Evolutionary conservation across 2,888 invertebrate species (phyloP).

Genomic region (Pyrochroa serraticornis): DNA sequence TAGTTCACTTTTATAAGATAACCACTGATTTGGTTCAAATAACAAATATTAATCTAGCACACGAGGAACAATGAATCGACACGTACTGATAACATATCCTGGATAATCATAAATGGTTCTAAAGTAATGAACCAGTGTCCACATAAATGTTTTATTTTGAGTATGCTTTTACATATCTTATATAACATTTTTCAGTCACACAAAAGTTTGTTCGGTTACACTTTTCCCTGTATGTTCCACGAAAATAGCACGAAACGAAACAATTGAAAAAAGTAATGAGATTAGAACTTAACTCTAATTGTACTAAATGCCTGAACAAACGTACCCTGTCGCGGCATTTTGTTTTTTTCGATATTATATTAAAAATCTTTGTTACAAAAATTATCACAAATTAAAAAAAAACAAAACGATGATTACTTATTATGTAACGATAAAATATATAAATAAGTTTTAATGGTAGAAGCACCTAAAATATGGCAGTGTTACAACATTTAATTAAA

Average conservation of each 20-base stretch:
- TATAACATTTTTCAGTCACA: constrained; percentile 35
- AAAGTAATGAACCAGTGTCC: neutral
- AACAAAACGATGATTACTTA: constrained; percentile 32
- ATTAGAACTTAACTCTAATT: constrained; percentile 19
- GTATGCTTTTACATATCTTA: constrained; percentile 28
- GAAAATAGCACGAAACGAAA: constrained; percentile 37
- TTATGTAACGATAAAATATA: constrained; percentile 28
- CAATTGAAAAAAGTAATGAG: too few relatives aligned
- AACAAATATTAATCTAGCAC: too few relatives aligned
- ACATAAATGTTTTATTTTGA: constrained; percentile 33
- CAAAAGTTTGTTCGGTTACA: constrained; percentile 37
- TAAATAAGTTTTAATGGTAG: constrained; percentile 33
- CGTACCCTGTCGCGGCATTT: constrained; percentile 34
- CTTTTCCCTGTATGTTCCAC: constrained; percentile 50
- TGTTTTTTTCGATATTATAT: constrained; percentile 14
- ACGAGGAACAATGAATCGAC: too few relatives aligned
- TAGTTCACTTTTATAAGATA: too few relatives aligned
- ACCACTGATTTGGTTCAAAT: too few relatives aligned
- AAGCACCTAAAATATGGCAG: constrained; percentile 41
- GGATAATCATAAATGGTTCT: neutral
- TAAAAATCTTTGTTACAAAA: constrained; percentile 28
- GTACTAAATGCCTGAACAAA: constrained; percentile 33
- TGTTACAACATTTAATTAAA: constrained; percentile 29
- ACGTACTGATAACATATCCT: too few relatives aligned
- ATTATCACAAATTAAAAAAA: constrained; percentile 32